phyloP scores from a whole-genome alignment of 2,113 vertebrate species.

The Macquaria australasica region DNA sequence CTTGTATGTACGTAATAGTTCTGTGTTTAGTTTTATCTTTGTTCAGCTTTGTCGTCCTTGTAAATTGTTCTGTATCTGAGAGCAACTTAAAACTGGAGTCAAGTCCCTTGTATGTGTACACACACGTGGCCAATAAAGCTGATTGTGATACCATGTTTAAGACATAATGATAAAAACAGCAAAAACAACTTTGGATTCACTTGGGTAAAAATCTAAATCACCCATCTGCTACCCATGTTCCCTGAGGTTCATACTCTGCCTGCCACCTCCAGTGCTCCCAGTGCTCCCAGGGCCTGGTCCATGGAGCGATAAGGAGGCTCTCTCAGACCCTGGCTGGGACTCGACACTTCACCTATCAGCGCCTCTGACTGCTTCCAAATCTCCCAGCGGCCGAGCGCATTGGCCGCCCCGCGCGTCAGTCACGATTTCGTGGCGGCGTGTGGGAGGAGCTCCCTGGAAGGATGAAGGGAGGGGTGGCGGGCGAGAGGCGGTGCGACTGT shows the following conservation, averaged over 20 bases:
- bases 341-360: constrained; percentile 48
- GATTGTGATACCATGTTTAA: background rate
- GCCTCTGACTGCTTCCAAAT: background rate
- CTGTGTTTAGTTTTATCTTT: no score
- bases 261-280: background rate
- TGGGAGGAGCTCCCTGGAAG: constrained; percentile 54
- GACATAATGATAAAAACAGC: background rate
- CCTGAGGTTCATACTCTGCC: background rate
- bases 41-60: no score
- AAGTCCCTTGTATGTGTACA: no score
- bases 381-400: constrained; percentile 42
- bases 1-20: background rate
- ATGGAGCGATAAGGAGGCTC: background rate
- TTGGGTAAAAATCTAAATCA: no score
- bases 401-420: constrained; percentile 68
- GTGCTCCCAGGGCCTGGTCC: background rate
- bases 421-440: constrained; percentile 39
- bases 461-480: constrained; percentile 35
- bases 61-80: no score
- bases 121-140: background rate
- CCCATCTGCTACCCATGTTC: background rate
- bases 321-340: background rate
- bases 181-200: background rate
- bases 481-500: constrained; percentile 74
- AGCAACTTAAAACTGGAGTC: no score